phyloP scores from a whole-genome alignment of 2,888 invertebrate species.

The Erannis defoliaria region DNA sequence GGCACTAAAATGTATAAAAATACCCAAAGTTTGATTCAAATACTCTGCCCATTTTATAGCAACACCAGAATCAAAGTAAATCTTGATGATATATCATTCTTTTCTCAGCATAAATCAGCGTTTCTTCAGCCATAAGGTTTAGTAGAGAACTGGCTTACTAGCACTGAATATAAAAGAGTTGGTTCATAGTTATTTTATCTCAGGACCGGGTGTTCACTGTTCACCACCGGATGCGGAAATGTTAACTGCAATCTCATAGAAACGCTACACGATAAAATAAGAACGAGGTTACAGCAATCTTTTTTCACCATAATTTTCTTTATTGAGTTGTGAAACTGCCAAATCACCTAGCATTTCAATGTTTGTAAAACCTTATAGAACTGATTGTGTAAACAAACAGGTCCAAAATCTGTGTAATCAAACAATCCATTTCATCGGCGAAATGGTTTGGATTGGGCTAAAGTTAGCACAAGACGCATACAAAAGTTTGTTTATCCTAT shows the following conservation, averaged over 20 bases:
- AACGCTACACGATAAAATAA: conserved; percentile 48
- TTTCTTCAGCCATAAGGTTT: conserved; percentile 33
- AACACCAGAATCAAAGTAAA: conserved; percentile 23
- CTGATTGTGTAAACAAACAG: conserved; percentile 4
- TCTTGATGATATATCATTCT: conserved; percentile 26
- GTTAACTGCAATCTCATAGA: conserved; percentile 56
- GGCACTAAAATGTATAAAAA: not conserved
- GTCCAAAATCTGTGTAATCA: conserved; percentile 5
- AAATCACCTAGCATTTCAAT: not conserved
- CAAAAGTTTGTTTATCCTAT: conserved; percentile 40
- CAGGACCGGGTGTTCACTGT: conserved; percentile 24
- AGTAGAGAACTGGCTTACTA: conserved; percentile 11
- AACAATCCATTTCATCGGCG: conserved; percentile 20
- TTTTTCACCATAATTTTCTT: conserved; percentile 10
- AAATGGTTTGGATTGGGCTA: conserved; percentile 23
- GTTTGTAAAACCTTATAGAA: not conserved
- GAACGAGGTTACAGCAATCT: conserved; percentile 27
- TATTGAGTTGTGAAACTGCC: conserved; percentile 15
- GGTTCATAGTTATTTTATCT: conserved; percentile 28
- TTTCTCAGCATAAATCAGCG: conserved; percentile 50
- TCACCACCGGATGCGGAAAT: conserved; percentile 62
- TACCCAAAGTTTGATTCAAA: conserved; percentile 4
- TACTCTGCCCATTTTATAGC: conserved; percentile 10
- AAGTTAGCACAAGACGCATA: conserved; percentile 16
- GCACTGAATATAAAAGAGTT: conserved; percentile 19